These are phyloP conservation scores for Chionodraco myersi DNA, from an alignment of 2,113 vertebrate genomes.

Conservation along the genomic window DNA sequence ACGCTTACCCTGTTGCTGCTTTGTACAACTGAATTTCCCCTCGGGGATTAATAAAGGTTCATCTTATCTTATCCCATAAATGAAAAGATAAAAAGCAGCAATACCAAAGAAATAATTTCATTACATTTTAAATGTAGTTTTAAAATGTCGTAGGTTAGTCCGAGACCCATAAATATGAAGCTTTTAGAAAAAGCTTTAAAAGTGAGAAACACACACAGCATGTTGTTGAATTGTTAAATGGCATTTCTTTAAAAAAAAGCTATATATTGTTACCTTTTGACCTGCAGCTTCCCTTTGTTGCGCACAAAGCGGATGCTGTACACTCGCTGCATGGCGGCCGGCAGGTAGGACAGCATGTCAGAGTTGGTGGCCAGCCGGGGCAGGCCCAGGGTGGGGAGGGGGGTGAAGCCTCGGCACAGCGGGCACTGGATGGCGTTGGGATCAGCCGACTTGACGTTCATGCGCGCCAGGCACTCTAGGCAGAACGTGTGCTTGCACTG, in stretches of 20 bases:
- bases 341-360: slow-evolving; percentile 79
- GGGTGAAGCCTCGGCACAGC: slow-evolving; percentile 80
- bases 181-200: not conserved
- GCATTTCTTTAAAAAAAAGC: not conserved
- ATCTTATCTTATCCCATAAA: too few species aligned
- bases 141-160: not conserved
- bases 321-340: slow-evolving; percentile 83
- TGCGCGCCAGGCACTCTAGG: slow-evolving; percentile 86
- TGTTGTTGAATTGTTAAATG: not conserved
- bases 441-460: slow-evolving; percentile 82
- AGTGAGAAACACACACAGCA: not conserved
- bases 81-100: too few species aligned
- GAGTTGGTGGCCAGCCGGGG: slow-evolving; percentile 81
- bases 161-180: not conserved
- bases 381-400: slow-evolving; percentile 80
- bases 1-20: too few species aligned
- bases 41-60: too few species aligned
- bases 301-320: slow-evolving; percentile 85
- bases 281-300: slow-evolving; percentile 81
- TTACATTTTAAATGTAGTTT: not conserved
- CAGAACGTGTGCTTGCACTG: slow-evolving; percentile 87
- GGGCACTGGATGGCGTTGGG: slow-evolving; percentile 84
- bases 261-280: slow-evolving; percentile 66
- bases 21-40: too few species aligned
- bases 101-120: not conserved